phyloP scores from a whole-genome alignment of 2,797 vertebrate species.

The Lutjanus argentimaculatus region DNA sequence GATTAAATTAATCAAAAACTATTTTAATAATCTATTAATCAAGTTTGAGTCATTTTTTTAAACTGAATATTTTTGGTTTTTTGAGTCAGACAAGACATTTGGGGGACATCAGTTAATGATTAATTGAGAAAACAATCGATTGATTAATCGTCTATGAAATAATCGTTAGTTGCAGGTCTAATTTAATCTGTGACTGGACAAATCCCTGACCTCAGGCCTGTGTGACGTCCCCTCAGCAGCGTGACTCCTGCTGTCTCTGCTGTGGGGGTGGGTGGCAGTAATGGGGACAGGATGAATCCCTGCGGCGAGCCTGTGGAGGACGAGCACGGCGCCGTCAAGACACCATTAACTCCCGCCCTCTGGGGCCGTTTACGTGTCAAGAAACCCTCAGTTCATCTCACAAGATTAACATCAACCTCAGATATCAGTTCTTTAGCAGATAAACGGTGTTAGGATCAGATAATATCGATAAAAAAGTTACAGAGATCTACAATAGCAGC shows the following conservation, averaged over 20 bases:
- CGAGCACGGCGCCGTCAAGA: constrained; percentile 12
- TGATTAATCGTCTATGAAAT: no score
- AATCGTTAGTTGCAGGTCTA: no score
- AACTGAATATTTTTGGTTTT: no score
- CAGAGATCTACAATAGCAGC: neutral
- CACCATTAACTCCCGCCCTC: constrained; percentile 57
- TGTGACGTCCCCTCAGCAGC: neutral
- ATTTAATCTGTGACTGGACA: constrained; percentile 23
- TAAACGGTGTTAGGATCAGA: neutral
- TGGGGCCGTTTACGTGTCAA: constrained; percentile 10
- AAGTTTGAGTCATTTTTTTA: no score
- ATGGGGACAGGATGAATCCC: constrained; percentile 46
- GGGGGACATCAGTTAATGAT: no score
- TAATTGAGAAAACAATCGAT: no score
- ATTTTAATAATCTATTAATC: no score
- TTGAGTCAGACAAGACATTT: no score
- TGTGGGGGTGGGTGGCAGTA: constrained; percentile 3
- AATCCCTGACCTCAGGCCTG: no score
- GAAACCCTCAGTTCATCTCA: constrained; percentile 14
- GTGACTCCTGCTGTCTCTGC: neutral
- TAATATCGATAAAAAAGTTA: neutral
- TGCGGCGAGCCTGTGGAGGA: constrained; percentile 34
- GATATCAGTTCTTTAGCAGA: constrained; percentile 1
- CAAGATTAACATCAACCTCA: constrained; percentile 3
- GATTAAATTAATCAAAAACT: no score